Conservation (phyloP, 2,888 invertebrate species). For the Chrysolina americana region DNA sequence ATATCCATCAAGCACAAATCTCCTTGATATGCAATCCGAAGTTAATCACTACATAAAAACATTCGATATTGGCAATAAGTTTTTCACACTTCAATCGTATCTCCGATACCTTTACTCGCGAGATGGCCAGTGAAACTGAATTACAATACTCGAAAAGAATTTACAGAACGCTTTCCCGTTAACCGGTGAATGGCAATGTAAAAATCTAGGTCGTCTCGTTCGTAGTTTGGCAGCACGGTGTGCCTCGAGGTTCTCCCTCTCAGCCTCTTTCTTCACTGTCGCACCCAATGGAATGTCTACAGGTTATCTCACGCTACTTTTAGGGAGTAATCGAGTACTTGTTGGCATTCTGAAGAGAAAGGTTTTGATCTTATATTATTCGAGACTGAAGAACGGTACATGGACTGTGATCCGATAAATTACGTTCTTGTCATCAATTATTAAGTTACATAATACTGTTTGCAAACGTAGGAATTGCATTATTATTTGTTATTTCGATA, state of each 20-base stretch:
- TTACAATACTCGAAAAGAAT: slow-evolving; percentile 59
- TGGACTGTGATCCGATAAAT: not conserved
- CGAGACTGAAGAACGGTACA: slow-evolving; percentile 17
- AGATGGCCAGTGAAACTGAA: slow-evolving; percentile 61
- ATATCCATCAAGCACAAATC: slow-evolving; percentile 6
- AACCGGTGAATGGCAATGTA: slow-evolving; percentile 65
- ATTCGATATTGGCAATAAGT: slow-evolving; percentile 10
- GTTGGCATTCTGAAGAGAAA: slow-evolving; percentile 24
- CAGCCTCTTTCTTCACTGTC: slow-evolving; percentile 38
- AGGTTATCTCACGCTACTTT: slow-evolving; percentile 27
- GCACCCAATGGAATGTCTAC: slow-evolving; percentile 28
- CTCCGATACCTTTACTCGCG: slow-evolving; percentile 44
- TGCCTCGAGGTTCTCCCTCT: slow-evolving; percentile 46
- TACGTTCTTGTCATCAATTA: slow-evolving; percentile 4
- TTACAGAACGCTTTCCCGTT: slow-evolving; percentile 63
- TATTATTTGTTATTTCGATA: not conserved
- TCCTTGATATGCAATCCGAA: not conserved
- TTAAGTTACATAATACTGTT: not conserved
- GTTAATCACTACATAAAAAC: slow-evolving; percentile 20
- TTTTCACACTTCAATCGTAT: slow-evolving; percentile 30
- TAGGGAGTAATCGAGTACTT: slow-evolving; percentile 20
- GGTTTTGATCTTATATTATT: slow-evolving; percentile 12
- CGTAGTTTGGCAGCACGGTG: slow-evolving; percentile 52
- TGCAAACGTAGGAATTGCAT: not conserved
- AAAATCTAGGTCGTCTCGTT: slow-evolving; percentile 65